Conservation (phyloP, 2,797 vertebrate genomes). For the Manis javanica region DNA sequence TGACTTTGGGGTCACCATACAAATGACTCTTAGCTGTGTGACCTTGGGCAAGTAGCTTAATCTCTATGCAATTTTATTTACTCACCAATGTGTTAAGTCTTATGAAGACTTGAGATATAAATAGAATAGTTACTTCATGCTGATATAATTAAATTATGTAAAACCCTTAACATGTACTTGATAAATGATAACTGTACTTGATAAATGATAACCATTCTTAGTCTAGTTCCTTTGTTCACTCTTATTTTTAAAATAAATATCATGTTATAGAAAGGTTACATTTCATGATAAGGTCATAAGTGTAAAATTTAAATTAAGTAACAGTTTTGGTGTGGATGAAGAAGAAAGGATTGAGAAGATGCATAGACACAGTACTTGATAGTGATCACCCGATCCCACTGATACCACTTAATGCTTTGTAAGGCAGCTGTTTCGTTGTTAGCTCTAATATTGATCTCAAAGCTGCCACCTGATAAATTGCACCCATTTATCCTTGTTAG, state of each 20-base stretch:
- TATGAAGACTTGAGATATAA: slow-evolving; percentile 1
- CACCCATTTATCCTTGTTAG: background rate
- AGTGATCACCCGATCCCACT: background rate
- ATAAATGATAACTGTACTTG: background rate
- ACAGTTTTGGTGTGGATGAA: background rate
- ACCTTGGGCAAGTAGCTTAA: background rate
- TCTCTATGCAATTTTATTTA: slow-evolving; percentile 30
- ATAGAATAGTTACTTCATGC: slow-evolving; percentile 14
- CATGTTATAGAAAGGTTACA: background rate
- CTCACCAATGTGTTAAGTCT: background rate
- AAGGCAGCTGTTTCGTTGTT: background rate
- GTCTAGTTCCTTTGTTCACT: slow-evolving; percentile 9
- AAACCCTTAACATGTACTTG: background rate
- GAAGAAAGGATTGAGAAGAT: slow-evolving; percentile 16
- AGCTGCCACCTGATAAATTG: background rate
- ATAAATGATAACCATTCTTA: background rate
- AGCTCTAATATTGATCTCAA: background rate
- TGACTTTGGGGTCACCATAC: background rate
- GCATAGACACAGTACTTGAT: background rate
- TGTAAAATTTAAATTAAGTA: slow-evolving; percentile 20
- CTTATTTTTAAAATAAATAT: background rate
- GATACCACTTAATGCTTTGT: background rate
- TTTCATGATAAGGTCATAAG: background rate
- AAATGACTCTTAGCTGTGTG: background rate
- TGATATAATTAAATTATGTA: slow-evolving; percentile 10